phyloP scores from a whole-genome alignment of 2,888 invertebrate species.

The Fragum sueziense region DNA sequence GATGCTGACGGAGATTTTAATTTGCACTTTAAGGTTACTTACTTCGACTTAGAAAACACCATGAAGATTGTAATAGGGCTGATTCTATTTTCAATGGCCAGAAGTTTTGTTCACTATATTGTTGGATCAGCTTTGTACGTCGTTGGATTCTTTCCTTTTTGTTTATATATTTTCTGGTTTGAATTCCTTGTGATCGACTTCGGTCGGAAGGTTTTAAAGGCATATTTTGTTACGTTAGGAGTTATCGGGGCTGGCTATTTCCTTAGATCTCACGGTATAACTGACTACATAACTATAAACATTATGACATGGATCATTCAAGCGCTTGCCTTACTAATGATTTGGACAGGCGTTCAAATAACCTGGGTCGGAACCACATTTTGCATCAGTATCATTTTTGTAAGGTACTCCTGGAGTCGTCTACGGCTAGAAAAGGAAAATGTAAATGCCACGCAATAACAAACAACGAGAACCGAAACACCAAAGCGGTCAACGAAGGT shows the following conservation, averaged over 20 bases:
- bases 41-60: not conserved
- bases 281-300: not conserved
- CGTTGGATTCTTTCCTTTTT: not conserved
- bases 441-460: no score
- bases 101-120: not conserved
- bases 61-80: not conserved
- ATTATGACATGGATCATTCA: constrained; percentile 2
- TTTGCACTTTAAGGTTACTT: not conserved
- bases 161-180: not conserved
- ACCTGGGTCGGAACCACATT: not conserved
- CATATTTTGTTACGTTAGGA: not conserved
- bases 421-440: not conserved
- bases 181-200: not conserved
- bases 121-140: not conserved
- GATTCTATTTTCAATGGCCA: not conserved
- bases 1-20: constrained; percentile 2
- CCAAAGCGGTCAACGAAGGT: no score
- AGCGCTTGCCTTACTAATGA: not conserved
- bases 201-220: no score
- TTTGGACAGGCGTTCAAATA: not conserved
- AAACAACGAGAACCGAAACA: no score
- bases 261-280: not conserved
- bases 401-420: not conserved
- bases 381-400: not conserved
- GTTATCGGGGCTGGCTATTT: not conserved